Evolutionary conservation across 2,797 vertebrate species (phyloP).

Genomic region (Numenius phaeopus): DNA sequence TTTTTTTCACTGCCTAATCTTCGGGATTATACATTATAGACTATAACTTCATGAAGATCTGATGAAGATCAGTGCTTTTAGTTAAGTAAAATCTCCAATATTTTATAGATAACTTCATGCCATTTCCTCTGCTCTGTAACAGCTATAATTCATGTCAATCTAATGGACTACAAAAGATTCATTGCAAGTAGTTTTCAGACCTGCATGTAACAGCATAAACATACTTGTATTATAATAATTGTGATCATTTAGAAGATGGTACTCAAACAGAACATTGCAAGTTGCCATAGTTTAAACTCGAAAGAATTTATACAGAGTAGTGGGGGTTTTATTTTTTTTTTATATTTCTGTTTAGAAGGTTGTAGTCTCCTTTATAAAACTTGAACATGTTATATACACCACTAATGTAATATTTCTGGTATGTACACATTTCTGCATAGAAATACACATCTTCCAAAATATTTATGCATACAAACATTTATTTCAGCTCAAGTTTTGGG

Average conservation of each 20-base stretch:
- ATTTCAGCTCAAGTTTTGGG: not conserved
- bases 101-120: not conserved
- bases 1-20: not conserved
- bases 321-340: no score
- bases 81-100: not conserved
- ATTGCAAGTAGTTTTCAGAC: not conserved
- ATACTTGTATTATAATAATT: not conserved
- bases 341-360: not conserved
- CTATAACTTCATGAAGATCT: not conserved
- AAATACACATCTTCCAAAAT: not conserved
- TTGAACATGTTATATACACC: accelerated
- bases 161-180: not conserved
- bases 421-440: not conserved
- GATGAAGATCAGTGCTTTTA: not conserved
- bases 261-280: not conserved
- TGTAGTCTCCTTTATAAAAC: not conserved
- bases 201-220: not conserved
- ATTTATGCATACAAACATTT: not conserved
- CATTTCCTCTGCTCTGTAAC: not conserved
- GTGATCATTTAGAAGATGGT: not conserved
- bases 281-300: not conserved
- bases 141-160: not conserved
- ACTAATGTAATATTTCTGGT: not conserved
- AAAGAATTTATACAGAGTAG: not conserved
- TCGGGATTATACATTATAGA: not conserved